phyloP scores from a whole-genome alignment of 2,888 invertebrate genomes.

The Sesamia inferens region DNA sequence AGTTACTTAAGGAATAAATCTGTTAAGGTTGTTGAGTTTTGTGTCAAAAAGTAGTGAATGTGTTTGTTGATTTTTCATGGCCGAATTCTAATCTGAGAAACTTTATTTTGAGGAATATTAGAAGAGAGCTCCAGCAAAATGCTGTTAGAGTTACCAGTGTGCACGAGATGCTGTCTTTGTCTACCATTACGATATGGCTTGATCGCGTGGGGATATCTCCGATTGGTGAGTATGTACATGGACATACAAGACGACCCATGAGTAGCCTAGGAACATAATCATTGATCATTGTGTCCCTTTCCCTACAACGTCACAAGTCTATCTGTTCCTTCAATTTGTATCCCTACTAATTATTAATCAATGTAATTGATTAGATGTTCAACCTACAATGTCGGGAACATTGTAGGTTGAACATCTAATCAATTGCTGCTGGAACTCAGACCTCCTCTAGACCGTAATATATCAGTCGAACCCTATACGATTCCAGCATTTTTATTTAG shows the following conservation, averaged over 20 bases:
- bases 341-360: too few species aligned
- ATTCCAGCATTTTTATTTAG: not conserved
- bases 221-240: constrained; percentile 61
- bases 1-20: not conserved
- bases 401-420: not conserved
- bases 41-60: not conserved
- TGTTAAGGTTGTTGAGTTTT: not conserved
- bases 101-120: not conserved
- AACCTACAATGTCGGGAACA: too few species aligned
- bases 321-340: not conserved
- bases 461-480: not conserved
- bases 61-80: not conserved
- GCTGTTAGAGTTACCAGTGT: constrained; percentile 60
- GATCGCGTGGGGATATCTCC: constrained; percentile 62
- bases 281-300: not conserved
- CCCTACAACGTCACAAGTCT: not conserved
- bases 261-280: not conserved
- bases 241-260: not conserved
- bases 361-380: not conserved
- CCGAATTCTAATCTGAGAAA: not conserved
- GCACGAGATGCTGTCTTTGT: constrained; percentile 64
- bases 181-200: constrained; percentile 66
- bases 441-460: not conserved
- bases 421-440: not conserved
- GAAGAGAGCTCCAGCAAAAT: constrained; percentile 39